A percentile compares a stretch with the other conserved stretches of the same genome.
phyloP scores from a whole-genome alignment of 2,888 invertebrate species.

The Panopea generosa region DNA sequence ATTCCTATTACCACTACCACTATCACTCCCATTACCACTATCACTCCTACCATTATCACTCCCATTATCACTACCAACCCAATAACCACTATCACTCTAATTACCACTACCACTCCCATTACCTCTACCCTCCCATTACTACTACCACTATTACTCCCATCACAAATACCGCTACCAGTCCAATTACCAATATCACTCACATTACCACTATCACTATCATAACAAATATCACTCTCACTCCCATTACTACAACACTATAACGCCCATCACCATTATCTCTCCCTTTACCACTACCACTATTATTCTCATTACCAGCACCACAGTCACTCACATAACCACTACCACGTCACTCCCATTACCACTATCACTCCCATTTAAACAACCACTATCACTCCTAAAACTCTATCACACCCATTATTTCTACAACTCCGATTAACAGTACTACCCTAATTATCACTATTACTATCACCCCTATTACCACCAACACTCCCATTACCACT shows the following conservation, averaged over 20 bases:
- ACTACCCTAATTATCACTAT: too few relatives aligned
- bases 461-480: too few relatives aligned
- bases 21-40: not conserved
- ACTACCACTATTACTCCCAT: slow-evolving; percentile 5
- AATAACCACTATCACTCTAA: not conserved
- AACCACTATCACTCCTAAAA: not conserved
- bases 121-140: too few relatives aligned
- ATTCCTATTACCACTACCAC: not conserved
- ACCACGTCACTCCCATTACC: not conserved
- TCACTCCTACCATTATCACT: not conserved
- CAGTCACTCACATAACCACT: not conserved
- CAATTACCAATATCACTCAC: not conserved
- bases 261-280: not conserved
- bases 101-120: not conserved
- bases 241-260: not conserved
- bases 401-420: not conserved
- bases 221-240: not conserved
- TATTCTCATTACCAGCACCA: not conserved
- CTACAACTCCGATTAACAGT: not conserved
- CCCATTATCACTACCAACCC: not conserved
- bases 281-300: not conserved
- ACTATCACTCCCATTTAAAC: not conserved
- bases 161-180: slow-evolving; percentile 1
- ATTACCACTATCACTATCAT: slow-evolving; percentile 5
- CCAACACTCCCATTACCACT: too few relatives aligned